Base-by-base conservation (phyloP, 2,113 vertebrate species). In the Rhinolophus ferrumequinum region DNA sequence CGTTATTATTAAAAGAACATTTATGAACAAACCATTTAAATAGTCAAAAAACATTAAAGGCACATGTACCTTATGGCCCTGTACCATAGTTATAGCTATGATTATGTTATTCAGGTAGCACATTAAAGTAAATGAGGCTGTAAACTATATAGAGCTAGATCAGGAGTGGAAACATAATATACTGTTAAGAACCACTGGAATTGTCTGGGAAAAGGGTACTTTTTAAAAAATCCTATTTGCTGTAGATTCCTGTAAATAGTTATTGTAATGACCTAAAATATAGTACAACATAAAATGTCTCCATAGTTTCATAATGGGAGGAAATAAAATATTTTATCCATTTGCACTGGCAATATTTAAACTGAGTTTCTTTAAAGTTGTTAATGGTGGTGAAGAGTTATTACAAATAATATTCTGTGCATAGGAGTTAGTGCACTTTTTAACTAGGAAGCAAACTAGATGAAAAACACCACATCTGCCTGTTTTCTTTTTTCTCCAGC, bases 391-490 rank as follows among this genome's bases (percentile, higher is more conserved):
- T 96, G 97, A 98, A 97, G 97, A 97, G 88, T 95, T 97, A 93
- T 86, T 97, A 96, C 93, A 96, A 98, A 96, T 97, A 98, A 95
- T 97, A 96, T 96, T 98, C 97, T 96, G 94, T 38, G 93, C 95
- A 90, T 85, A 97, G 96, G 93, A 96, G 98, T 97, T 98, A 98
- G 98, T 97, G 98, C 95, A 98, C 96, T 98, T 98, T 98, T 98
- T 97, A 98, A 98, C 97, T 98, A 97, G 56, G 98, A 98, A 98
- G 97, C 97, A 97, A 98, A 98, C 97, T 98, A 98, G 98, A 98
- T 98, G 98, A 98, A 98, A 97, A 98, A 98, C 94, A 95, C 97
- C 98, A 98, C 98, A 98, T 99, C 99, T 99, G 99, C 98, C 99
- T 98, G 98, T 98, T 98, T 98, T 98, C 98, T 98, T 98, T 99